A percentile compares a stretch with the other conserved stretches of the same genome.
Conservation (phyloP, 2,113 vertebrate species). For the Podarcis muralis region DNA sequence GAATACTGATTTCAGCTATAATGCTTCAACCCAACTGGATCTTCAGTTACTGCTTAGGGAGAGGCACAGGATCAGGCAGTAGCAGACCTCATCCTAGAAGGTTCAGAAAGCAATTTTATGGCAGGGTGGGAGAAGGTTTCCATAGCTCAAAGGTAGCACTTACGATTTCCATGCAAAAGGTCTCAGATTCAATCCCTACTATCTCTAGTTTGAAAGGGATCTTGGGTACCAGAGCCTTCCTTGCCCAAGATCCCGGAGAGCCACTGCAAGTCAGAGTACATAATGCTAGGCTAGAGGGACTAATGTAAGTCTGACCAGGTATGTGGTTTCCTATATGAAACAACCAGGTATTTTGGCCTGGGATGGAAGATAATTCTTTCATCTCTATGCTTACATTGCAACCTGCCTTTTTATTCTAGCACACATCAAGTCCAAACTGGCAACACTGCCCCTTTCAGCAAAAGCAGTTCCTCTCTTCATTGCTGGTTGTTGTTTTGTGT, state of each 20-base stretch:
- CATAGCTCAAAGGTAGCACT: background rate
- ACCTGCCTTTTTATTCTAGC: constrained; percentile 30
- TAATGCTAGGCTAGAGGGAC: background rate
- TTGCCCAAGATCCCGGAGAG: background rate
- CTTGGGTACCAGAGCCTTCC: background rate
- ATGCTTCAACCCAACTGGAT: constrained; percentile 37
- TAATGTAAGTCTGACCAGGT: background rate
- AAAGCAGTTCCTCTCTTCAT: constrained; percentile 27
- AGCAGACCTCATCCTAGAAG: constrained; percentile 21
- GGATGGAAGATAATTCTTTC: constrained; percentile 32
- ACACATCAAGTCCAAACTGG: background rate
- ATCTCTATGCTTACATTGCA: constrained; percentile 30
- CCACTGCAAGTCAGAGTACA: too few species aligned
- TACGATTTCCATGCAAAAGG: background rate
- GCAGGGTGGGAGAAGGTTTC: constrained; percentile 6
- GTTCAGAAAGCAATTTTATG: constrained; percentile 38
- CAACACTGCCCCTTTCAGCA: constrained; percentile 2
- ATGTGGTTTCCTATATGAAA: background rate
- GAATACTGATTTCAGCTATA: constrained; percentile 35
- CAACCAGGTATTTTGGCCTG: background rate
- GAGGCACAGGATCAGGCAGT: constrained; percentile 11
- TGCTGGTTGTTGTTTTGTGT: constrained; percentile 22
- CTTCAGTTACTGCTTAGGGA: constrained; percentile 5
- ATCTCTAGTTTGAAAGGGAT: too few species aligned
- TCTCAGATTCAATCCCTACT: background rate